Evolutionary conservation across 2,113 vertebrate genomes (phyloP), one percentile per base, ranked within the genome.

Genomic region (Picathartes gymnocephalus): DNA sequence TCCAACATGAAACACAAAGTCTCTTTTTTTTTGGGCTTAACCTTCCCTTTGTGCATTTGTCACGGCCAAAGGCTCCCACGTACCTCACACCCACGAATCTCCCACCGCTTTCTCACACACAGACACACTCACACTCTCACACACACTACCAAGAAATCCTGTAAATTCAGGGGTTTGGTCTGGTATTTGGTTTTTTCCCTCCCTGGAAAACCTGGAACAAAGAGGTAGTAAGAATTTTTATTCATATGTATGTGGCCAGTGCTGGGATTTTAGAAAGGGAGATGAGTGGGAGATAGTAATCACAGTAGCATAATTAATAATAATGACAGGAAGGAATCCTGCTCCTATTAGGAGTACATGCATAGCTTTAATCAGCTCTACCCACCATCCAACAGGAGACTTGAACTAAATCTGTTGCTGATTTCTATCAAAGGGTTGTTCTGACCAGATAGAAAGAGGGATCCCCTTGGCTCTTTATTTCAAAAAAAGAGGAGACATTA

Each of bases 301-400:
- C 94, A 95, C 62, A 48, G 95, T 20, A 78, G 82, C 76, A 71
- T 93, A 93, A 95, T 96, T 97, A 94, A 93, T 93, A 95, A 94
- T 86, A 90, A 96, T 94, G 91, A 88, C 92, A 93, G 77, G 80
- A 83, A 60, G 53, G 86, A 68, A 90, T 70, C 91, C 92, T 81
- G 76, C 82, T 93, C 76, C 92, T 95, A 64, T 92, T 93, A 95
- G 95, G 85, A 94, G 76, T 40, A 68, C 61, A 54, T 70, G 82
- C 76, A 88, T 37, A 88, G 80, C 94, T 84, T 94, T 94, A 95
- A 94, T 94, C 92, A 95, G 76, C 83, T 86, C 64, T 50, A 37
- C 25, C 80, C 76, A 92, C 94, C 88, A 81, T 71, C 86, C 31
- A 2, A 7, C 0, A 2, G 69, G 69, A 90, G 92, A 31, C 64